Evolutionary conservation across 2,888 invertebrate species (phyloP).

Genomic region (Zygogramma bicolorata): DNA sequence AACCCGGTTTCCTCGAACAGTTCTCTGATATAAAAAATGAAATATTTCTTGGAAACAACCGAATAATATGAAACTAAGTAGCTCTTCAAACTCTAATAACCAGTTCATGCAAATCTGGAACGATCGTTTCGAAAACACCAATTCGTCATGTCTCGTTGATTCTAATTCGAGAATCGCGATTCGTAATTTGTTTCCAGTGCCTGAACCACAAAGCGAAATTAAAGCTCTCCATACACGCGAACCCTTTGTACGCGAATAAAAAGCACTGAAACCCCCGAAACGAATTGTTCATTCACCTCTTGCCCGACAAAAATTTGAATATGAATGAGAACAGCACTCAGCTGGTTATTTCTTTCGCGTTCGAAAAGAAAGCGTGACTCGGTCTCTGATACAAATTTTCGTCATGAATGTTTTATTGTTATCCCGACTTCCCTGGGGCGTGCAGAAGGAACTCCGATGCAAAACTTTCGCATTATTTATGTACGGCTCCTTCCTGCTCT

Average conservation of each 20-base stretch:
- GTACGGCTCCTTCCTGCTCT: slow-evolving; percentile 41
- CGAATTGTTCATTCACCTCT: slow-evolving; percentile 8
- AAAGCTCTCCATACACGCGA: background rate
- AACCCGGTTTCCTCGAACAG: no score
- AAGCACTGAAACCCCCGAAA: background rate
- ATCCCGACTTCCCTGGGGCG: slow-evolving; percentile 36
- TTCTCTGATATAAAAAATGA: no score
- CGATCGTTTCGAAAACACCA: no score
- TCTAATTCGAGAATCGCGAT: background rate
- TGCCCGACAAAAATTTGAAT: slow-evolving; percentile 8
- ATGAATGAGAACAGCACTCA: slow-evolving; percentile 7
- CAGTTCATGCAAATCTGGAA: no score
- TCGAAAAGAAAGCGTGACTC: slow-evolving; percentile 30
- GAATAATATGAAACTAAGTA: no score
- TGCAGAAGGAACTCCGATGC: slow-evolving; percentile 34
- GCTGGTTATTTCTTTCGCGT: slow-evolving; percentile 5
- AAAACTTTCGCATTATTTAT: slow-evolving; percentile 46
- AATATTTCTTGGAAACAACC: no score
- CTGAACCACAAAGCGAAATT: background rate
- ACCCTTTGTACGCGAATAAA: background rate
- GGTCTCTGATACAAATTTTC: slow-evolving; percentile 38
- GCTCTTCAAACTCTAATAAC: no score
- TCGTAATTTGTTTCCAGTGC: background rate
- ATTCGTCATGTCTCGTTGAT: background rate
- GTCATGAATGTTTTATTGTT: slow-evolving; percentile 42